phyloP scores from a whole-genome alignment of 2,797 vertebrate genomes.

The Pterois miles region DNA sequence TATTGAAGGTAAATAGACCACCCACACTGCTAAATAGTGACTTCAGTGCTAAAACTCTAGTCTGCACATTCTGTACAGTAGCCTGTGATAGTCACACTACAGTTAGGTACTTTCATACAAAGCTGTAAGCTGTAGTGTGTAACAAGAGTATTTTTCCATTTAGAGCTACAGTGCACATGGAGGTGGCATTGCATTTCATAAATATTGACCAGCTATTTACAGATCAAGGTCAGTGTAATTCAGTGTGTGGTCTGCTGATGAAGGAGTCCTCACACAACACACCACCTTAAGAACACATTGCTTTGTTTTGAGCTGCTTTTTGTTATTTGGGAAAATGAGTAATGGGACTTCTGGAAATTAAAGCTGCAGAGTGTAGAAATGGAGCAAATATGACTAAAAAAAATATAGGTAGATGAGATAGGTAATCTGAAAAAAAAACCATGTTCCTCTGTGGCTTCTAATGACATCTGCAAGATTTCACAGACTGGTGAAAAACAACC shows the following conservation, averaged over 20 bases:
- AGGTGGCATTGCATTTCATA: slow-evolving; percentile 35
- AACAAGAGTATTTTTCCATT: slow-evolving; percentile 1
- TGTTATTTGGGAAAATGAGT: background rate
- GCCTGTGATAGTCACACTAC: slow-evolving; percentile 7
- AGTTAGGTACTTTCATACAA: background rate
- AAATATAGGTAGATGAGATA: no score
- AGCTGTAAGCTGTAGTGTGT: background rate
- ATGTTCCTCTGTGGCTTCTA: no score
- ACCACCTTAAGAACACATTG: background rate
- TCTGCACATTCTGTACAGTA: background rate
- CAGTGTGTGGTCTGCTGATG: background rate
- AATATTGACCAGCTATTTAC: slow-evolving; percentile 44
- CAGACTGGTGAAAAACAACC: no score
- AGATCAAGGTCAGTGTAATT: slow-evolving; percentile 28
- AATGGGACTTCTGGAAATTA: background rate
- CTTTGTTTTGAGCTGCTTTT: background rate
- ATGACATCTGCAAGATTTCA: no score
- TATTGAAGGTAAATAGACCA: background rate
- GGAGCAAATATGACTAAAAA: no score
- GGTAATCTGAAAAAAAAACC: no score
- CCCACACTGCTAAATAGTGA: background rate
- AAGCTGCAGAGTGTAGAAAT: no score
- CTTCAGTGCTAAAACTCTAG: background rate
- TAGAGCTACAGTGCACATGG: background rate
- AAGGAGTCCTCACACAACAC: background rate